phyloP scores from a whole-genome alignment of 2,888 invertebrate species.

The Cheilosia pagana region DNA sequence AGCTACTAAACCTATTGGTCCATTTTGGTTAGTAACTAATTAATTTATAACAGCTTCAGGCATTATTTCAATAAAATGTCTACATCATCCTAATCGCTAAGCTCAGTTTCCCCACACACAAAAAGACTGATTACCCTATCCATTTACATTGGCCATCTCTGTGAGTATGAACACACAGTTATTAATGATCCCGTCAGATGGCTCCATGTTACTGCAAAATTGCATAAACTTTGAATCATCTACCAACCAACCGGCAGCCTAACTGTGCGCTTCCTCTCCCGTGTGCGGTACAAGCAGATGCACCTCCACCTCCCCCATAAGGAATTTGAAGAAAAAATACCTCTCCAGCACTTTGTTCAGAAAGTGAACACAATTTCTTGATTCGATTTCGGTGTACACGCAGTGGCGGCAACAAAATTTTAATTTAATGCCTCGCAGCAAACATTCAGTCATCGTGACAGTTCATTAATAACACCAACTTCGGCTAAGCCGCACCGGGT shows the following conservation, averaged over 20 bases:
- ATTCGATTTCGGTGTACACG: slow-evolving; percentile 72
- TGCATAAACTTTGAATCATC: slow-evolving; percentile 68
- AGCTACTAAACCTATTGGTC: too few species aligned
- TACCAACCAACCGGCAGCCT: slow-evolving; percentile 50
- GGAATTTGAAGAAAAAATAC: slow-evolving; percentile 45
- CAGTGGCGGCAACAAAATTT: slow-evolving; percentile 58
- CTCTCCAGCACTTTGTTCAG: slow-evolving; percentile 20
- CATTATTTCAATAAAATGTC: slow-evolving; percentile 19
- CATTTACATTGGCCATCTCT: slow-evolving; percentile 64
- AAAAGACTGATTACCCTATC: slow-evolving; percentile 60
- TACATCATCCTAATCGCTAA: slow-evolving; percentile 2
- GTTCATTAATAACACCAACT: slow-evolving; percentile 69
- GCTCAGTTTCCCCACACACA: slow-evolving; percentile 17
- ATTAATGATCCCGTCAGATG: slow-evolving; percentile 70
- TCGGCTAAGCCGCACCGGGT: slow-evolving; percentile 48
- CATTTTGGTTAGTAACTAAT: neutral
- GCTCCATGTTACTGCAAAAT: slow-evolving; percentile 61
- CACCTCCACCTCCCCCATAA: neutral
- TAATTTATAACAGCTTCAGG: neutral
- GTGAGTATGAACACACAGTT: slow-evolving; percentile 42
- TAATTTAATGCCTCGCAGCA: slow-evolving; percentile 69
- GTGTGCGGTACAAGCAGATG: slow-evolving; percentile 23
- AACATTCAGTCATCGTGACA: slow-evolving; percentile 73
- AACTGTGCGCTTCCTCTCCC: slow-evolving; percentile 40
- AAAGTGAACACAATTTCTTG: slow-evolving; percentile 61